Base-by-base conservation (phyloP, 2,888 invertebrate genomes). In the Drosophila quinaria region DNA sequence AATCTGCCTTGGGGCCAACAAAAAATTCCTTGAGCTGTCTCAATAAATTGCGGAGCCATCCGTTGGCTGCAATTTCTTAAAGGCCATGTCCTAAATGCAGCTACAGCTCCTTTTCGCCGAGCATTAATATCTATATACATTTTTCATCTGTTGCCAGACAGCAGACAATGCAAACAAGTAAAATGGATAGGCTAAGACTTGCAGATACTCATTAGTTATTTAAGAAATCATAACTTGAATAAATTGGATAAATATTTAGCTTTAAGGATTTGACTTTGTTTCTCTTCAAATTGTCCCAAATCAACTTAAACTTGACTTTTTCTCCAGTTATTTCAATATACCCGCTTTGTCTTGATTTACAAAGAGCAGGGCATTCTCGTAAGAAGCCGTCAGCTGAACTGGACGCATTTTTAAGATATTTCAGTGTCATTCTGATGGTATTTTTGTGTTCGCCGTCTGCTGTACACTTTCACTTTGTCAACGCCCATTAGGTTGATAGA, bases 41-140 rank as follows among this genome's bases (percentile, higher is more conserved):
- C 79, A 70, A 79, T 79, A 79, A 79, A 79, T 79, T 68, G 79
- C 29, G 39, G 15, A 15, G 52, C 31, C 13, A 42, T 31, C 52
- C 56, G 13, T 50, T 58, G 56, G 50, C 61, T 25, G 84, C 73
- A 80, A 79, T 83, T 64, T 69, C 84, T 83, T 84, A 63, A 77
- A 80, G 80, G 75, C 46, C 70, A 62, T 72, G 63, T 63, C 67
- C 80, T 50, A 76, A 71, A 68, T 75, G 79, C 84, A 76, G 61
- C 68, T 56, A 49, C 67, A 55, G 70, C 76, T 70, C 55, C 66
- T 60, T 50, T 47, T 25, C 64, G 73, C 81, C 49, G 54, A 42
- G 71, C 69, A 81, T 81, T 81, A 81, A 81, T 81, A 81, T 81
- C 80, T 81, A 66, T 81, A 81, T 70, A 79, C 70, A 80, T 81